Evolutionary conservation across 2,888 invertebrate genomes (phyloP), one percentile per base, ranked within the genome.

Genomic region (Gnatocerus cornutus): DNA sequence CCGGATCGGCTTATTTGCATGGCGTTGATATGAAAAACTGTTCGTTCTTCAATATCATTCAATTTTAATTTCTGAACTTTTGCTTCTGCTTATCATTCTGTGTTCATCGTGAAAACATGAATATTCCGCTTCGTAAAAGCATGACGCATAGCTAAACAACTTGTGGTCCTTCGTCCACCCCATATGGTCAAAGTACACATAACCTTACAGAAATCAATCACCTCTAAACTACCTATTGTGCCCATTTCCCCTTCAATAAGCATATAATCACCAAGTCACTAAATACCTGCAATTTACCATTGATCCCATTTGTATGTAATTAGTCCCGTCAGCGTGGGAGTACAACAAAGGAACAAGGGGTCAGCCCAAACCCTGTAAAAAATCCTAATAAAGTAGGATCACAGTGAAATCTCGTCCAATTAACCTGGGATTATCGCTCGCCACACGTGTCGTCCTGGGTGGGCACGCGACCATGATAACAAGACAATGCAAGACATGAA

Each of bases 401-500:
- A 37, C 4, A 21, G 21, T 21, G 4, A 21, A 39, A 61, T 48
- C 33, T 58, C 69, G 73, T 69, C 80, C 82, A 83, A 83, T 83
- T 83, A 83, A 82, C 82, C 80, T 80, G 77, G 82, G 82, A 82
- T 83, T 83, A 83, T 75, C 74, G 75, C 66, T 72, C 74, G 74
- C 68, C 62, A 71, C 81, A 79, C 82, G 81, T 81, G 82, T 67
- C 81, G 64, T 72, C 76, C 74, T 81, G 81, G 82, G 82, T 82
- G 83, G 82, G 67, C 83, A 82, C 81, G 82, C 80, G 82, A 76
- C 77, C 70, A 76, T 10, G 77, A 77, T 78, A 75, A 74, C 72
- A 74, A 71, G 64, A 65, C 64, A 45, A 55, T 72, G 55, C n/a
- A 48, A 50, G 43, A 68, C 41, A 73, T 77, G 74, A 77, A 78